phyloP scores from a whole-genome alignment of 2,888 invertebrate genomes.

The Listrodromus nycthemerus region DNA sequence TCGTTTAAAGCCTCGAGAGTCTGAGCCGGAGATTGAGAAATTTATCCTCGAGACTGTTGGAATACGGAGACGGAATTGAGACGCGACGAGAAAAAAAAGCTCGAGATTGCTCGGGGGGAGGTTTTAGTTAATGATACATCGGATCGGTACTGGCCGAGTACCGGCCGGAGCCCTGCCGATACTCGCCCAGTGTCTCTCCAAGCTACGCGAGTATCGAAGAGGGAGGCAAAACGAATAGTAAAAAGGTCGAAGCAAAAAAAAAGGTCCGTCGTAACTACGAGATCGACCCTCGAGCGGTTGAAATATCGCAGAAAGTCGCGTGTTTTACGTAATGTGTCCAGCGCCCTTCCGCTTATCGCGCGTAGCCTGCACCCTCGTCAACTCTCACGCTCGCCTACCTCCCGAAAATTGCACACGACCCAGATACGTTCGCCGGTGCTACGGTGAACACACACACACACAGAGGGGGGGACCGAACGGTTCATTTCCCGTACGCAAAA shows the following conservation, averaged over 20 bases:
- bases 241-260: background rate
- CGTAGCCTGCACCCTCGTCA: slow-evolving; percentile 9
- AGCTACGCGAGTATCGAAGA: no score
- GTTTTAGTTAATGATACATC: background rate
- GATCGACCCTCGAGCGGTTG: background rate
- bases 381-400: slow-evolving; percentile 3
- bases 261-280: background rate
- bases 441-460: background rate
- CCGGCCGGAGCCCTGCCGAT: no score
- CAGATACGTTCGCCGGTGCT: background rate
- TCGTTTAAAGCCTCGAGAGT: slow-evolving; percentile 36
- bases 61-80: slow-evolving; percentile 18
- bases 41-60: slow-evolving; percentile 30
- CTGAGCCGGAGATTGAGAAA: slow-evolving; percentile 12
- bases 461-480: background rate
- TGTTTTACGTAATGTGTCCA: slow-evolving; percentile 42
- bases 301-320: slow-evolving; percentile 45
- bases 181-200: no score
- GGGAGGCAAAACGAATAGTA: background rate
- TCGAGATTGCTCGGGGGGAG: background rate
- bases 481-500: slow-evolving; percentile 39
- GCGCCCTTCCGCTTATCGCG: slow-evolving; percentile 32
- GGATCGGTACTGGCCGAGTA: no score
- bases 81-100: background rate
- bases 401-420: background rate